These are phyloP conservation scores for Dicranocentrus wangi DNA, from an alignment of 2,888 invertebrate genomes.

Conservation along the genomic window DNA sequence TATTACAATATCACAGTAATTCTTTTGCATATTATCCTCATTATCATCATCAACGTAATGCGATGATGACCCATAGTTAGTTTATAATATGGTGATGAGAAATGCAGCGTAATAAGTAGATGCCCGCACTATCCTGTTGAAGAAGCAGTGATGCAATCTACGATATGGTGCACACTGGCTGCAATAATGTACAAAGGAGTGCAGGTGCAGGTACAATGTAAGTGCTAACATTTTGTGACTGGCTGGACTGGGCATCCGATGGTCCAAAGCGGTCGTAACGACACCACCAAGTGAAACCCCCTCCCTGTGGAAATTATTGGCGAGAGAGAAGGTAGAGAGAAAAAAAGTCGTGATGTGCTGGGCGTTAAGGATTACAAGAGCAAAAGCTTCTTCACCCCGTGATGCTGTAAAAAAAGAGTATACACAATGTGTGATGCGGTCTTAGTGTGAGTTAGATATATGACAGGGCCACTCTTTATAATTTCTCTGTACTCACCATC, in stretches of 20 bases:
- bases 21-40: slow-evolving; percentile 58
- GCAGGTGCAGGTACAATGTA: too few relatives aligned
- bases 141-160: slow-evolving; percentile 46
- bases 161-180: slow-evolving; percentile 12
- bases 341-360: slow-evolving; percentile 67
- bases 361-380: slow-evolving; percentile 59
- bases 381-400: slow-evolving; percentile 33
- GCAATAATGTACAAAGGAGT: slow-evolving; percentile 53
- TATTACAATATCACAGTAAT: slow-evolving; percentile 30
- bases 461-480: slow-evolving; percentile 40
- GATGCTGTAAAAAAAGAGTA: slow-evolving; percentile 23
- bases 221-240: too few relatives aligned
- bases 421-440: not conserved
- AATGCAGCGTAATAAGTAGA: not conserved
- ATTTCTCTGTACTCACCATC: slow-evolving; percentile 10
- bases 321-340: slow-evolving; percentile 21
- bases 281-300: slow-evolving; percentile 61
- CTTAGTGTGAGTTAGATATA: slow-evolving; percentile 57
- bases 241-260: too few relatives aligned
- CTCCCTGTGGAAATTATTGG: slow-evolving; percentile 69
- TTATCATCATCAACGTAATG: slow-evolving; percentile 51
- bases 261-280: slow-evolving; percentile 9
- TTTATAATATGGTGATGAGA: not conserved
- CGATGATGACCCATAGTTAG: slow-evolving; percentile 48
- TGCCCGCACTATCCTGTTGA: slow-evolving; percentile 14